phyloP scores from a whole-genome alignment of 2,888 invertebrate species.

The Bruchidius siliquastri region DNA sequence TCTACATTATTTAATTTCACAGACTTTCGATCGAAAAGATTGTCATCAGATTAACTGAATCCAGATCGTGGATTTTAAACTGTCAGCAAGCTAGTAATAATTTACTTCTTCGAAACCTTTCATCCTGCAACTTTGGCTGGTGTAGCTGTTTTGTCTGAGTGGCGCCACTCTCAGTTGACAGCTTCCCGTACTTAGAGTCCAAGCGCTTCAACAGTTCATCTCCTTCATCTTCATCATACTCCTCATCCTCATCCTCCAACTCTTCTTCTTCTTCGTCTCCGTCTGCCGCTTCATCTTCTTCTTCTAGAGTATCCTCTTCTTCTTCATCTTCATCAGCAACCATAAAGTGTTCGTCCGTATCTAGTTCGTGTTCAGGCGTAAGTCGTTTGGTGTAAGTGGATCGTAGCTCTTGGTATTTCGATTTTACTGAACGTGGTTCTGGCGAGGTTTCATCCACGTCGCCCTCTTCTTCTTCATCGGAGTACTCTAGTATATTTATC shows the following conservation, averaged over 20 bases:
- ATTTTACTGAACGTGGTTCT: constrained; percentile 30
- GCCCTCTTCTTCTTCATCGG: constrained; percentile 44
- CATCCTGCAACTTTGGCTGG: neutral
- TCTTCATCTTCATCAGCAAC: constrained; percentile 35
- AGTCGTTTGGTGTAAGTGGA: constrained; percentile 39
- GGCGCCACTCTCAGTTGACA: constrained; percentile 29
- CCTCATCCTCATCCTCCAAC: constrained; percentile 50
- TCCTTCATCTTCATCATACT: constrained; percentile 59
- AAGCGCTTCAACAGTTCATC: constrained; percentile 63
- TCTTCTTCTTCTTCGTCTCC: constrained; percentile 48
- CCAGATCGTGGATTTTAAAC: no score
- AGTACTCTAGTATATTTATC: constrained; percentile 31
- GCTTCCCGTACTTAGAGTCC: constrained; percentile 69
- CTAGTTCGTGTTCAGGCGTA: constrained; percentile 36
- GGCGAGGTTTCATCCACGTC: constrained; percentile 30
- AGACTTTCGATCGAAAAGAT: no score
- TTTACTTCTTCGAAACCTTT: neutral
- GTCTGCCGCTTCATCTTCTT: constrained; percentile 41
- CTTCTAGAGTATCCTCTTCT: constrained; percentile 45
- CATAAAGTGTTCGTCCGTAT: constrained; percentile 28
- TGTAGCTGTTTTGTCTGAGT: neutral
- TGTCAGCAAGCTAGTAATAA: neutral
- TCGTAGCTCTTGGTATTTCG: constrained; percentile 41
- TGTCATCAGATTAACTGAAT: no score
- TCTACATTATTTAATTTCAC: no score